Evolutionary conservation across 2,113 vertebrate species (phyloP), one percentile per base, ranked within the genome.

Genomic region (Gadus chalcogrammus): DNA sequence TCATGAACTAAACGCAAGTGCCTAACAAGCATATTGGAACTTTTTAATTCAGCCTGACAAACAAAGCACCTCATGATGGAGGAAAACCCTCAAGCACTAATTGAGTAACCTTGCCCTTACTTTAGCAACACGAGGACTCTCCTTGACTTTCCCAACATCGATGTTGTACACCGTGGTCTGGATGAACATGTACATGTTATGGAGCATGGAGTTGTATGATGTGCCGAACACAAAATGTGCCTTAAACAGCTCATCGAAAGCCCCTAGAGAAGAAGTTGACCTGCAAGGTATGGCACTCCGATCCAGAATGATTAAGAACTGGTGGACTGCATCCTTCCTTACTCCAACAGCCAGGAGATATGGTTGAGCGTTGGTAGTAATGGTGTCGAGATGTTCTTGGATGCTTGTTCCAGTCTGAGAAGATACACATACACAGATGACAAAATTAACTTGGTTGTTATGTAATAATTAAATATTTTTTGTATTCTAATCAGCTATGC

Each of bases 1-100:
- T 80, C 69, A 24, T 79, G 73, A 79, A 81, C 71, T 63, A 74
- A 31, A 65, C n/a, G 7, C 18, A 74, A 63, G 62, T 82, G 76
- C 68, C 65, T 48, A 70, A 75, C 63, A 74, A 84, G 70, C 7
- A 28, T 22, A 58, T 84, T 74, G 28, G 53, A 22, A 18, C 67
- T 17, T 7, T 0, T 52, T 61, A 76, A 72, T 17, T 63, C 53
- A 3, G 65, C n/a, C 67, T 74, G 60, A 70, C 68, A 76, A 53
- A 70, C 62, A 75, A 60, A 75, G 65, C 73, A 61, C 31, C 31
- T 75, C 17, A 75, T 62, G 20, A 11, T 61, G 27, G 61, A 60
- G 20, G 66, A 61, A 22, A 69, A 73, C 58, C 42, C 16, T 58
- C 28, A 71, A 35, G 56, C 9, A 69, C 72, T 78, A 84, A 42